Evolutionary conservation across 2,113 vertebrate genomes (phyloP).

Genomic region (Vulpes lagopus): DNA sequence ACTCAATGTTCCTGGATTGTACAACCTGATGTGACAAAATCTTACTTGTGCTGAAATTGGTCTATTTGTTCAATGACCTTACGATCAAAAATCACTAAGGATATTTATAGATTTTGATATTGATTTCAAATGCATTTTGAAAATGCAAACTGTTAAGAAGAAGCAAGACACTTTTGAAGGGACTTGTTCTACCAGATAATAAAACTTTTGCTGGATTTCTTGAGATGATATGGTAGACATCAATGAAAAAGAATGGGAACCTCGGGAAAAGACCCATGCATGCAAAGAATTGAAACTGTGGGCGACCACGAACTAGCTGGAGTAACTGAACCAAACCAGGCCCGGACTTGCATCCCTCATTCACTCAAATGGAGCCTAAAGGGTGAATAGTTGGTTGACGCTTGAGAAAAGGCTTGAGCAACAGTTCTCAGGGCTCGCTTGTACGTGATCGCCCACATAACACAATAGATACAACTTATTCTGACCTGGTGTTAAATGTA

Average conservation of each 20-base stretch:
- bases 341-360: too few species aligned
- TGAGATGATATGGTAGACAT: background rate
- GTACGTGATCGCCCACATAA: too few species aligned
- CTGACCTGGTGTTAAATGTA: too few species aligned
- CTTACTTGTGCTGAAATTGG: background rate
- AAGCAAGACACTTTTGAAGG: background rate
- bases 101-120: background rate
- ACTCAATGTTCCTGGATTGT: background rate
- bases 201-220: background rate
- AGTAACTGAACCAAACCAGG: too few species aligned
- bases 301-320: too few species aligned
- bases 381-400: too few species aligned
- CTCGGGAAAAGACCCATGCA: background rate
- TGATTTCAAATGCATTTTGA: background rate
- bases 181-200: background rate
- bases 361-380: too few species aligned
- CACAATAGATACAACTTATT: too few species aligned
- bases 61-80: background rate
- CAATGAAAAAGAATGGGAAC: background rate
- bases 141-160: background rate
- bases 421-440: too few species aligned
- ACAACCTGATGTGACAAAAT: background rate
- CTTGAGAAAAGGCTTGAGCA: too few species aligned
- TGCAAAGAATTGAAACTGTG: background rate
- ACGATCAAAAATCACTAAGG: background rate